Conservation (phyloP, 2,888 invertebrate species). For the Epiblema foenella region DNA sequence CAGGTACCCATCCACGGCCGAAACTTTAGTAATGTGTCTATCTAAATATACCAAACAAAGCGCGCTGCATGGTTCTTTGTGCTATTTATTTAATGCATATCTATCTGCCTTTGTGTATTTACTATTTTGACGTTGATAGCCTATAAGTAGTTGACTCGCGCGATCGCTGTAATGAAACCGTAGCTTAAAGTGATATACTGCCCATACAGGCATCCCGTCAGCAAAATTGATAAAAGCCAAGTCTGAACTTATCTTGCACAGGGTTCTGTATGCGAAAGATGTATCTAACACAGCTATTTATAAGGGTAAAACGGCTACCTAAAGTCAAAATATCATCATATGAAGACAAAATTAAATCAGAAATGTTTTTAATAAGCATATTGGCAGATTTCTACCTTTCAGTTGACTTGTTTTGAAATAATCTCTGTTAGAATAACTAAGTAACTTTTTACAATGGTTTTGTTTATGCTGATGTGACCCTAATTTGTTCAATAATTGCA, state of each 20-base stretch:
- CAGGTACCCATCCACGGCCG: too few relatives aligned
- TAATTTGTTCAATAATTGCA: conserved; percentile 13
- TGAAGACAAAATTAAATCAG: background rate
- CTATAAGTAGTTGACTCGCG: background rate
- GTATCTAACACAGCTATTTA: background rate
- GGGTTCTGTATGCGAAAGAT: conserved; percentile 48
- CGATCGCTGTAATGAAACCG: conserved; percentile 18
- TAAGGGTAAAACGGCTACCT: background rate
- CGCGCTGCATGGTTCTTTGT: too few relatives aligned
- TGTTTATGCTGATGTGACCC: conserved; percentile 10
- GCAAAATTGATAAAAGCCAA: conserved; percentile 59
- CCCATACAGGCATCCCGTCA: conserved; percentile 58
- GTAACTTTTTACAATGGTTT: conserved; percentile 12
- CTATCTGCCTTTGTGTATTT: too few relatives aligned
- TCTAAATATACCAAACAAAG: too few relatives aligned
- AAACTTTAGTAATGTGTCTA: too few relatives aligned
- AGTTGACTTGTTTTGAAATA: background rate
- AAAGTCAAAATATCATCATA: background rate
- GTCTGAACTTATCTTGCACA: conserved; percentile 22
- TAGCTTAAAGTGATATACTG: conserved; percentile 15
- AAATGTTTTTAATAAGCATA: background rate
- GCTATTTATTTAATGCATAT: too few relatives aligned
- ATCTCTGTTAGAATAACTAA: background rate
- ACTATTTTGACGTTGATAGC: too few relatives aligned
- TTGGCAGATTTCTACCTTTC: background rate